Base-by-base conservation (phyloP, 2,113 vertebrate species). In the Uropsilus gracilis region DNA sequence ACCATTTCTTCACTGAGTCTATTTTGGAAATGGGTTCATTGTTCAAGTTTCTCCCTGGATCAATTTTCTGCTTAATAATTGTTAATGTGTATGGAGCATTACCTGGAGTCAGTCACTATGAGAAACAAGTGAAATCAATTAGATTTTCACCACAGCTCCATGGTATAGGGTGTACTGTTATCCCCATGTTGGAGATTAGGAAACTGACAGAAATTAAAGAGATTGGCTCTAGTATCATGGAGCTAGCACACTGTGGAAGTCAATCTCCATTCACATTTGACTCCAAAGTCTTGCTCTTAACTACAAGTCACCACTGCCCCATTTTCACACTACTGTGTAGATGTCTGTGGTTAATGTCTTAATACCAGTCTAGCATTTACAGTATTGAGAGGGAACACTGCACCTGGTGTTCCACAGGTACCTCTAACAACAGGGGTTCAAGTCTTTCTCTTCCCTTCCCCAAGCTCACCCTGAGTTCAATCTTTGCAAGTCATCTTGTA, bases 11-110 rank as follows among this genome's bases (percentile, higher is more conserved):
- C 46, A 80, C 5, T 68, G 50, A n/a, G 26, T 68, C 9, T 6
- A 50, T 37, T 26, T 91, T 48, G 37, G n/a, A 69, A 86, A 39
- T 57, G 46, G 30, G 46, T n/a, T 85, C 64, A 64, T 32, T 84
- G 64, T 68, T 93, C 24, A 68, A n/a, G 5, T 80, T 93, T 88
- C 64, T 94, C 32, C 34, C 22, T 91, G 57, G 13, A 30, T 89
- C 78, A 61, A 4, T 76, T 69, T 88, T 69, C 61, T 72, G 39
- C 16, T 81, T 63, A 55, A 76, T 75, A 75, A 81, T 28, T 81
- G 66, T 64, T 66, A 39, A 88, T 14, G 16, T 44, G 2, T 57
- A 39, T 9, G 11, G 53, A 66, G 81, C 20, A 77, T 2, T 63
- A 46, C 46, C 30, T 84, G 46, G 86, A 48, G 16, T 12, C 66